Percentiles rank a stretch among this genome's conserved stretches.
Conservation (phyloP, 2,113 vertebrate species). For the Prolemur simus region DNA sequence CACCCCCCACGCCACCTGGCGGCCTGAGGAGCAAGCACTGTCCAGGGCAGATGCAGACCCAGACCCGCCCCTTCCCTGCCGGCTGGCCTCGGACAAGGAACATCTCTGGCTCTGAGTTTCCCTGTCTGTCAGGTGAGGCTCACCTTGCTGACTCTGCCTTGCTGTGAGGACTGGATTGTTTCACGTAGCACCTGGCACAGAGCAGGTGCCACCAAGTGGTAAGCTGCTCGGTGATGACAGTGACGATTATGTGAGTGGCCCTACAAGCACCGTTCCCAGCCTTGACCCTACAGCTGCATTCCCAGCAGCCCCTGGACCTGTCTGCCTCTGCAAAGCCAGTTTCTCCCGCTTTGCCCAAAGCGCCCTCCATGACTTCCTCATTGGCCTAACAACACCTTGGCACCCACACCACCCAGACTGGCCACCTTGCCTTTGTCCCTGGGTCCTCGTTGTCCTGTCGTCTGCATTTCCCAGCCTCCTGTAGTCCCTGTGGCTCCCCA, state of each 20-base stretch:
- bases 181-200: background rate
- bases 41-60: background rate
- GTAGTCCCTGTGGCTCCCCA: rapidly evolving
- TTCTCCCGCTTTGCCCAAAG: background rate
- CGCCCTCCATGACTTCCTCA: background rate
- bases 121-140: background rate
- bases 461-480: background rate
- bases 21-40: background rate
- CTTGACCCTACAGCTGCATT: background rate
- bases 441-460: background rate
- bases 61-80: background rate
- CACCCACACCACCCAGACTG: background rate
- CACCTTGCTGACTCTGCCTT: background rate
- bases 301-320: background rate
- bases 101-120: background rate
- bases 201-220: background rate
- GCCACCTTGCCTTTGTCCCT: background rate
- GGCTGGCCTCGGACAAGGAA: background rate
- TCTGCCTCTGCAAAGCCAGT: background rate
- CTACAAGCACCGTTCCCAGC: background rate
- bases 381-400: background rate
- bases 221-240: background rate
- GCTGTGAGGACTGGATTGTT: background rate
- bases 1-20: background rate
- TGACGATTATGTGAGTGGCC: background rate